Percentiles rank a stretch among this genome's conserved stretches.
phyloP scores from a whole-genome alignment of 2,888 invertebrate genomes.

The Baronia brevicornis region DNA sequence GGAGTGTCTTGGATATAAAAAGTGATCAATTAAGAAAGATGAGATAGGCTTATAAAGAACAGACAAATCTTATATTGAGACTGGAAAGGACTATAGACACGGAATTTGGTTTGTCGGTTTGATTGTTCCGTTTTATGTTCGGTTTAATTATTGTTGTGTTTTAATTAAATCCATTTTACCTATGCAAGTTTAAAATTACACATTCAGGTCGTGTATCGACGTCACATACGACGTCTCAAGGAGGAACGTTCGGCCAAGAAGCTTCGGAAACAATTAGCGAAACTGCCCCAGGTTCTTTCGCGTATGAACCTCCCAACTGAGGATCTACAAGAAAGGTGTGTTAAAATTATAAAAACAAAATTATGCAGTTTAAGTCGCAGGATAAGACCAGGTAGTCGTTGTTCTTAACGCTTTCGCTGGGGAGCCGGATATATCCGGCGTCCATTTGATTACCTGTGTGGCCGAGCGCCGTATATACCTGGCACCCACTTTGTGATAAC shows the following conservation, averaged over 20 bases:
- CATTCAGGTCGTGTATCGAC: conserved; percentile 57
- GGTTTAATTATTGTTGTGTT: too few species aligned
- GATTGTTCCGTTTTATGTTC: too few species aligned
- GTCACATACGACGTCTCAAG: conserved; percentile 62
- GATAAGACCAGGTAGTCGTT: neutral
- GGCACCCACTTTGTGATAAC: too few species aligned
- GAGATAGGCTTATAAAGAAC: too few species aligned
- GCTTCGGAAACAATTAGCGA: conserved; percentile 61
- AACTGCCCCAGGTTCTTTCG: conserved; percentile 58
- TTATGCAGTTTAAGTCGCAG: neutral
- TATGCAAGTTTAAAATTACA: conserved; percentile 2
- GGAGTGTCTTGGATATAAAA: too few species aligned
- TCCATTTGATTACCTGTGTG: too few species aligned
- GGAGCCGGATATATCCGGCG: too few species aligned
- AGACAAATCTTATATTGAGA: too few species aligned
- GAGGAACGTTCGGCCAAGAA: conserved; percentile 65
- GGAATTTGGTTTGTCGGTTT: too few species aligned
- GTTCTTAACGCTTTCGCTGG: conserved; percentile 72
- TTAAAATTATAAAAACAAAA: conserved; percentile 5
- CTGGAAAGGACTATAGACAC: too few species aligned
- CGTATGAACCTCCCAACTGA: conserved; percentile 65
- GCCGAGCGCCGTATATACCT: too few species aligned
- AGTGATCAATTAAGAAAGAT: too few species aligned
- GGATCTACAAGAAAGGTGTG: conserved; percentile 61
- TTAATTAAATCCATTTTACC: neutral